These are phyloP conservation scores for Mustela nigripes DNA, from an alignment of 2,113 vertebrate species.

Conservation along the genomic window DNA sequence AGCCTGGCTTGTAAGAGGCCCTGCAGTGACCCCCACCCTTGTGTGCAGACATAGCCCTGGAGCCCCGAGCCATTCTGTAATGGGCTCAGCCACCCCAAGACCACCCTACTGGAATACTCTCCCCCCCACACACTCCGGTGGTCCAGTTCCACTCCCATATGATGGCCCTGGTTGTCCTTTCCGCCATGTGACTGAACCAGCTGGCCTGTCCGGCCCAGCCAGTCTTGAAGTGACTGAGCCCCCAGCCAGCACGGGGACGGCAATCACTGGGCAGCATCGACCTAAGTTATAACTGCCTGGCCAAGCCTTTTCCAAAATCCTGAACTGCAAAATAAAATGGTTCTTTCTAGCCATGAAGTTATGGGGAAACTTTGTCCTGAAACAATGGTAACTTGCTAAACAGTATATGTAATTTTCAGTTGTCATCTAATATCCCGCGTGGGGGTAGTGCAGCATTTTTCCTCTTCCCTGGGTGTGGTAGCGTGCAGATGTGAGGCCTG, in stretches of 20 bases:
- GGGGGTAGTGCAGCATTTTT: background rate
- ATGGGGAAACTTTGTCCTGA: background rate
- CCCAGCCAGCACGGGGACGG: too few relatives aligned
- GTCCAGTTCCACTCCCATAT: background rate
- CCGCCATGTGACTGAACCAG: background rate
- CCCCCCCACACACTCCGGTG: too few relatives aligned
- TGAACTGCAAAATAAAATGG: background rate
- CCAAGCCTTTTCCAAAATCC: background rate
- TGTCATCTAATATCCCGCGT: background rate
- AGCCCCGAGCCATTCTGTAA: background rate
- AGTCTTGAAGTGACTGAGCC: background rate
- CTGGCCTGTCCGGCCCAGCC: background rate
- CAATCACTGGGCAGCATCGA: background rate
- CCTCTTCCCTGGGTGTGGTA: background rate
- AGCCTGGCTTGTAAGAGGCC: background rate
- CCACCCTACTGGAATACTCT: background rate
- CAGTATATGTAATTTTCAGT: background rate
- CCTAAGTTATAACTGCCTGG: background rate
- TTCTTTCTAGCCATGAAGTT: background rate
- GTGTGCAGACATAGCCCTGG: background rate
- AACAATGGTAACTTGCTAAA: background rate
- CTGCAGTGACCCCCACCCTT: background rate
- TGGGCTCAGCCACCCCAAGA: background rate
- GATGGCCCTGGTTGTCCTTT: background rate
- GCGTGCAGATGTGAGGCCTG: background rate